Evolutionary conservation across 1,140 invertebrate species (phyloP).

Genomic region (Patella vulgata): DNA sequence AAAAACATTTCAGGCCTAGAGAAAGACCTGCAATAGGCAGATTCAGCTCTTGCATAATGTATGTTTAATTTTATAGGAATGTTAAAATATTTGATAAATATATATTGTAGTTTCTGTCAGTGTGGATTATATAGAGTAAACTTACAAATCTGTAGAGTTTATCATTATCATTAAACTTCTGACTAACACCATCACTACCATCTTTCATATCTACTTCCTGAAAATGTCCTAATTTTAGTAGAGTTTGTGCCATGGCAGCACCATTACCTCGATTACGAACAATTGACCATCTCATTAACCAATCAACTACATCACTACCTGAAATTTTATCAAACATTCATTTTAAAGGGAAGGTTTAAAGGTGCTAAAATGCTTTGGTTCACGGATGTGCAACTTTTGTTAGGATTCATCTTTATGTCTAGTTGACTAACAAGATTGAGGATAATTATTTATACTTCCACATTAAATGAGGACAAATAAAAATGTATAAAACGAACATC

Average conservation of each 20-base stretch:
- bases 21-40: too few species aligned
- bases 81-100: too few species aligned
- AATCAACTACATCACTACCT: constrained; percentile 52
- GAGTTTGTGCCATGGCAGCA: constrained; percentile 49
- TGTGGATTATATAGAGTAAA: too few species aligned
- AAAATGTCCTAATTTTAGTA: constrained; percentile 52
- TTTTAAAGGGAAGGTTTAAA: background rate
- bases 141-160: constrained; percentile 57
- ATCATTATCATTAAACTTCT: constrained; percentile 47
- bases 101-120: too few species aligned
- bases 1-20: too few species aligned
- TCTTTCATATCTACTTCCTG: constrained; percentile 53
- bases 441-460: too few species aligned
- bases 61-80: too few species aligned
- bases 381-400: background rate
- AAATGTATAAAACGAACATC: too few species aligned
- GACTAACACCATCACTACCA: constrained; percentile 40
- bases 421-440: background rate
- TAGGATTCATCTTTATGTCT: background rate
- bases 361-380: background rate
- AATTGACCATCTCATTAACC: constrained; percentile 53
- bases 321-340: too few species aligned
- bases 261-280: constrained; percentile 49
- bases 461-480: too few species aligned
- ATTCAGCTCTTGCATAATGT: too few species aligned